Conservation (phyloP, 2,113 vertebrate species). For the Psittacula cyanocephala region DNA sequence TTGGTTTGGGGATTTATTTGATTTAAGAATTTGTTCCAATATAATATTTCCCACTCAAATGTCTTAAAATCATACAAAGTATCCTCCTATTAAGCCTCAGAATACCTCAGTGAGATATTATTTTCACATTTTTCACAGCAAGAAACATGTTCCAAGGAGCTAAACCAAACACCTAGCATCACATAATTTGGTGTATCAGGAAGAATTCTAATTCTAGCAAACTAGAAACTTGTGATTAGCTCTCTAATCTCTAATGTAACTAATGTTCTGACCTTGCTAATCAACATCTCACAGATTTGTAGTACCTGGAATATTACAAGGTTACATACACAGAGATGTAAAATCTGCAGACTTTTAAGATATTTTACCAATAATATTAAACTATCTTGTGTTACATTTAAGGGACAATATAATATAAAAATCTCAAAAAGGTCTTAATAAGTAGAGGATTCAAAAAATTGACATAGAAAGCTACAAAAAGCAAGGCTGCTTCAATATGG, state of each 20-base stretch:
- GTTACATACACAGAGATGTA: background rate
- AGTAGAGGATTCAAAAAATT: background rate
- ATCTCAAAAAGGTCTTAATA: background rate
- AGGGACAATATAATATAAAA: background rate
- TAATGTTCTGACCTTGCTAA: background rate
- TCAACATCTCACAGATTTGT: background rate
- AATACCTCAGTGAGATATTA: background rate
- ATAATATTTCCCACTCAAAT: background rate
- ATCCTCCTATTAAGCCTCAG: background rate
- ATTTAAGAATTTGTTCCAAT: background rate
- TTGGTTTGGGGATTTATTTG: background rate
- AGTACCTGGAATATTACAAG: background rate
- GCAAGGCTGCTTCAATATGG: background rate
- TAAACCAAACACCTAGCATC: background rate
- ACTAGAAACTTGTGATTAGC: background rate
- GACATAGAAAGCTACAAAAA: background rate
- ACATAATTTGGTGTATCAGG: background rate
- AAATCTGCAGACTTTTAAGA: background rate
- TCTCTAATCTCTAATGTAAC: background rate
- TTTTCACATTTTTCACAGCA: background rate
- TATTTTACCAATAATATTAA: background rate
- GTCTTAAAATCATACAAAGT: background rate
- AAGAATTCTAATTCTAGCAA: background rate
- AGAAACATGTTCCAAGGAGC: background rate
- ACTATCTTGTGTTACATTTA: background rate